Evolutionary conservation across 1,140 invertebrate species (phyloP), one percentile per base, ranked within the genome.

Genomic region (Elysia chlorotica): DNA sequence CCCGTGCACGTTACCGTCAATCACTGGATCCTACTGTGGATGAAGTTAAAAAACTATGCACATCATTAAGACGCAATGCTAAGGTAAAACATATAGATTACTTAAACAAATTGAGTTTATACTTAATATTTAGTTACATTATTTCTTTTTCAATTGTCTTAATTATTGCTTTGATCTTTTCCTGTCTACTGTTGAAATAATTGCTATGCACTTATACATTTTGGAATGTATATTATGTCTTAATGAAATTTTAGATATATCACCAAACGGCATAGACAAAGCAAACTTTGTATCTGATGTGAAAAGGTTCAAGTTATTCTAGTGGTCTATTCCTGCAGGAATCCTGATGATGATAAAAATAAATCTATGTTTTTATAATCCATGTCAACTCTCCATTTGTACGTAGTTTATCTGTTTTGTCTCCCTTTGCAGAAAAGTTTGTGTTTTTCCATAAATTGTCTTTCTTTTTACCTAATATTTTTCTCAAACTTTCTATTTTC

Each of bases 21-120:
- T 95, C 93, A 66, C 90, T 98, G 53, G 98, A 99, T 89, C 98
- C 98, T 6, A 99, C 97, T 10, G 93, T 96, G 3, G 98, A 99
- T 62, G 98, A 99, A 88, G 95, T 99, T 0, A 98, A 98, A 86
- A 99, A 99, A 87, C 88, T 99, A 19, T 99, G 97, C 85, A 93
- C 92, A 30, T 97, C 96, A 14, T 88, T 99, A 65, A 89, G 98
- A n/a, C 90, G 96, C 79, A 99, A 98, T 89, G 97, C 98, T 0
- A 99, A 99, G 81, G 88, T 88, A 73, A 23, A 70, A 36, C 30
- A 23, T 57, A 23, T 57, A 23, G 6, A 23, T 57, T 57, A 23
- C 30, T 23, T 57, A 23, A n/a, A n/a, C n/a, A n/a, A n/a, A n/a
- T n/a, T n/a, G n/a, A n/a, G n/a, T n/a, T n/a, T n/a, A n/a, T n/a